Base-by-base conservation (phyloP, 2,113 vertebrate genomes). In the Apodemus sylvaticus region DNA sequence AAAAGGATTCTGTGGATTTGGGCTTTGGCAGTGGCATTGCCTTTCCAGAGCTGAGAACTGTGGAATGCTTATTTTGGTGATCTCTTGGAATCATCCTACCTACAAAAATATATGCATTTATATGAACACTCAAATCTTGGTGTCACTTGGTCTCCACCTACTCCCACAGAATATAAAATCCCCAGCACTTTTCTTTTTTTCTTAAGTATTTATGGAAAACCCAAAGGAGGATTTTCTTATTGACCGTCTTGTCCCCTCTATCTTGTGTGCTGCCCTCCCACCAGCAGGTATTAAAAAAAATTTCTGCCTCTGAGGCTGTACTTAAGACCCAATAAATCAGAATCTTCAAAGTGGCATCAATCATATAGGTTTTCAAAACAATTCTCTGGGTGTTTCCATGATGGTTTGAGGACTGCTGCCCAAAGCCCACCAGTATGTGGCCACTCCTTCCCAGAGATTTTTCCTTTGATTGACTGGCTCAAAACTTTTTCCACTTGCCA, bases 41-140 rank as follows among this genome's bases (percentile, higher is more conserved):
- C 29, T 96, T 91, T 20, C 39, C 36, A 26, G 31, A 94, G 83
- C 34, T 64, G 62, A 88, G 81, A 90, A 92, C 55, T 83, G 14
- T 83, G n/a, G 48, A 62, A 92, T 91, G 34, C 51, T 92, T 76
- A 81, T 64, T 85, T 81, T 87, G 89, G 77, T 58, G 48, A 93
- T 74, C 31, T 82, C 66, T 92, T 91, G 7, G 71, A 95, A 81
- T 83, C 62, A 73, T 78, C 36, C 53, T 68, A 31, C 51, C 89
- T 89, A 73, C 7, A 42, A 95, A 89, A 89, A 87, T 48, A 64
- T 87, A 71, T 93, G 19, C n/a, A 86, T 83, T 87, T 95, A 78
- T 86, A 83, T 0, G 42, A 93, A 95, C 42, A 73, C 19, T 45
- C 64, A 74, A 73, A 73, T 79, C 66, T 24, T 71, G 42, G 86